Evolutionary conservation across 2,113 vertebrate species (phyloP).

Genomic region (Seriola aureovittata): DNA sequence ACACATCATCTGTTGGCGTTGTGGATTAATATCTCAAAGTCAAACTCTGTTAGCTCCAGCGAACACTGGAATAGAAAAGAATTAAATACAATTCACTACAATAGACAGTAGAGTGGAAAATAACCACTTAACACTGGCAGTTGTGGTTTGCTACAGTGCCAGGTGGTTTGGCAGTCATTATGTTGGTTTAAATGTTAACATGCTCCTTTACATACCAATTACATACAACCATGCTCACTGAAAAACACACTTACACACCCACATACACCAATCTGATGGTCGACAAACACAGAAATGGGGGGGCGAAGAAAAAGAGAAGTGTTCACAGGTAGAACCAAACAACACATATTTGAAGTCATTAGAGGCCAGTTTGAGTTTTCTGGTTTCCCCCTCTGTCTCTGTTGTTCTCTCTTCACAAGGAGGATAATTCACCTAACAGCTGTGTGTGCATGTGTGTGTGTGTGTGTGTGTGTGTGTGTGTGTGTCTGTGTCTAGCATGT

Average conservation of each 20-base stretch:
- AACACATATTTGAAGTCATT: conserved; percentile 60
- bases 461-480: neutral
- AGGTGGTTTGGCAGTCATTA: conserved; percentile 40
- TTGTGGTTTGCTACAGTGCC: conserved; percentile 40
- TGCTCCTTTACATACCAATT: conserved; percentile 32
- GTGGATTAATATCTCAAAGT: conserved; percentile 26
- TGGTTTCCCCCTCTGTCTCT: conserved; percentile 58
- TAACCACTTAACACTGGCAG: conserved; percentile 5
- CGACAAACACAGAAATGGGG: neutral
- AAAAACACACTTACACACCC: neutral
- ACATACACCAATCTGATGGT: neutral
- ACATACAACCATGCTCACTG: neutral
- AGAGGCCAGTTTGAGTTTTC: conserved; percentile 65
- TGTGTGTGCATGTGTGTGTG: conserved; percentile 50
- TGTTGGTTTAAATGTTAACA: conserved; percentile 31
- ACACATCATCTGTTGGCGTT: neutral
- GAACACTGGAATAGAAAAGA: neutral
- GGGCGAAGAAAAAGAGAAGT: conserved; percentile 5
- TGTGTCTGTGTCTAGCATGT: conserved; percentile 32
- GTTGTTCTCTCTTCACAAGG: conserved; percentile 30
- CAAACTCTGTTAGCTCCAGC: neutral
- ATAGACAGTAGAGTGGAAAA: neutral
- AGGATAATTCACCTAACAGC: conserved; percentile 70
- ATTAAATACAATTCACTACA: neutral
- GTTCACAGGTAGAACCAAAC: conserved; percentile 30